phyloP scores from a whole-genome alignment of 1,140 invertebrate genomes.

The Spodoptera litura region DNA sequence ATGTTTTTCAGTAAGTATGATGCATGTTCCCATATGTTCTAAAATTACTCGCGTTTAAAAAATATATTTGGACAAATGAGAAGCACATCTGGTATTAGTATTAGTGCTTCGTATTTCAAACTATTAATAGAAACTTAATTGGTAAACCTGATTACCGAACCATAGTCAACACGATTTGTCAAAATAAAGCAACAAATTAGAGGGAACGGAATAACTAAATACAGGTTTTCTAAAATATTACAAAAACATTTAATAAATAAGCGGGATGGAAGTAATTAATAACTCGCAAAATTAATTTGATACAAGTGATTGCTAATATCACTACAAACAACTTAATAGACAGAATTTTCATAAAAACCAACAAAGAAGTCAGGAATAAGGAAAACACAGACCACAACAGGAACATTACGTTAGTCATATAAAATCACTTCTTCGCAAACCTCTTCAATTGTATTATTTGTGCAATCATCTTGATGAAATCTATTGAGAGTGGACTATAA shows the following conservation, averaged over 20 bases:
- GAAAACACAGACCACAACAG: neutral
- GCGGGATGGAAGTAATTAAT: too few relatives aligned
- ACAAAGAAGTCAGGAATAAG: neutral
- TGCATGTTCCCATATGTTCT: constrained; percentile 43
- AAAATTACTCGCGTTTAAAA: constrained; percentile 49
- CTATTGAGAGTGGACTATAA: constrained; percentile 72
- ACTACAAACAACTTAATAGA: neutral
- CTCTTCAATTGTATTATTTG: constrained; percentile 47
- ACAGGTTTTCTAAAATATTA: too few relatives aligned
- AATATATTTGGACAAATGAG: constrained; percentile 38
- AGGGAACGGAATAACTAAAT: too few relatives aligned
- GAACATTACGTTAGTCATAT: constrained; percentile 14
- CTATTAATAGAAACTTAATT: constrained; percentile 28
- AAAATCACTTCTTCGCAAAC: constrained; percentile 44
- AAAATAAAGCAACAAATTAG: neutral
- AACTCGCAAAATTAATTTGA: too few relatives aligned
- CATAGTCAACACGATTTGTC: neutral
- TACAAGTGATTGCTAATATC: too few relatives aligned
- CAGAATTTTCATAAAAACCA: neutral
- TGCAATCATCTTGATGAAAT: constrained; percentile 53
- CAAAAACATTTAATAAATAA: too few relatives aligned
- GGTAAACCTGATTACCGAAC: constrained; percentile 14
- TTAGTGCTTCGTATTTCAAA: constrained; percentile 28
- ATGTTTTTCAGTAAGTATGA: constrained; percentile 5
- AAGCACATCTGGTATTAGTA: constrained; percentile 36